These are phyloP conservation scores for Sceloporus tristichus DNA, from an alignment of 2,113 vertebrate genomes.

Conservation along the genomic window DNA sequence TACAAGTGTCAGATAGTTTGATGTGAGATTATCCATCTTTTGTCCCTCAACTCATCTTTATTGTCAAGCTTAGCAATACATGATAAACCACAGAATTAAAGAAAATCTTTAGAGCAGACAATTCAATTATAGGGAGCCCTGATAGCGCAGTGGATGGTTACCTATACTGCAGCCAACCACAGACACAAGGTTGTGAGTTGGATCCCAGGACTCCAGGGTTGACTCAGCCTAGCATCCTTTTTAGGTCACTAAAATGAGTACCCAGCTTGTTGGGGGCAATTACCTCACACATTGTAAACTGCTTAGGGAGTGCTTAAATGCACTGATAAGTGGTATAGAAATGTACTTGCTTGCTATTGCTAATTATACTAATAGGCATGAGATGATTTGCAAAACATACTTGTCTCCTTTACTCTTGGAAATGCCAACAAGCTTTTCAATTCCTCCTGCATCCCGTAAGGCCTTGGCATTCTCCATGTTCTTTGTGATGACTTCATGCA, in stretches of 20 bases:
- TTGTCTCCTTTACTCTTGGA: slow-evolving; percentile 99
- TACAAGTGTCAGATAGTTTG: background rate
- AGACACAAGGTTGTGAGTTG: too few species aligned
- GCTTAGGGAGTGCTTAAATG: too few species aligned
- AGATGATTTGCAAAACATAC: slow-evolving; percentile 81
- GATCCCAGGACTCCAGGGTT: too few species aligned
- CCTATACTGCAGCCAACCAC: too few species aligned
- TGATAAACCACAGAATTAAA: slow-evolving; percentile 57
- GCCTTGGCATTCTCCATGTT: slow-evolving; percentile 99
- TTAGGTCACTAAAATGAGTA: too few species aligned
- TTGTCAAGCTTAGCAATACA: slow-evolving; percentile 9
- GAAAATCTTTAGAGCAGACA: slow-evolving; percentile 30
- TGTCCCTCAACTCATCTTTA: background rate
- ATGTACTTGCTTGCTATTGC: too few species aligned
- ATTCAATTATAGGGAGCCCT: slow-evolving; percentile 13
- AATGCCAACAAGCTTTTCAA: slow-evolving; percentile 97
- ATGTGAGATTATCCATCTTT: background rate
- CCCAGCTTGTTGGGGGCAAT: too few species aligned
- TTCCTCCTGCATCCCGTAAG: slow-evolving; percentile 95
- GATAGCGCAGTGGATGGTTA: too few species aligned
- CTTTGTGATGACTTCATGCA: slow-evolving; percentile 99
- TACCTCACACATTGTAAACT: too few species aligned
- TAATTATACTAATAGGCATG: slow-evolving; percentile 38
- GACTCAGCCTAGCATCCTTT: too few species aligned
- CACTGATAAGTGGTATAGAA: too few species aligned